phyloP scores from a whole-genome alignment of 2,113 vertebrate species.

The Thymallus thymallus region DNA sequence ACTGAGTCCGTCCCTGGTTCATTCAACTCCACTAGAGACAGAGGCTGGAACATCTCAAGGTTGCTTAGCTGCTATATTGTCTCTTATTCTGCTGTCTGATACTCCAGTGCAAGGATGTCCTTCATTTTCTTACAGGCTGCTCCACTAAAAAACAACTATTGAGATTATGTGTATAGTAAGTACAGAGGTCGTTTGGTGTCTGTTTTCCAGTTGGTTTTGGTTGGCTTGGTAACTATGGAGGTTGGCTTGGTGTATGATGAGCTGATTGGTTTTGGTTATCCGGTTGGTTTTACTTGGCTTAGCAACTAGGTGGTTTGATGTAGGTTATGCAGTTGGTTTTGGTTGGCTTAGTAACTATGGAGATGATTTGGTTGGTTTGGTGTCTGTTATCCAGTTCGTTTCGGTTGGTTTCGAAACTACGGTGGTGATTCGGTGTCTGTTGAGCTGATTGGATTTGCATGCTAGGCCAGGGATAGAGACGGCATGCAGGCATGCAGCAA shows the following conservation, averaged over 20 bases:
- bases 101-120: too few relatives aligned
- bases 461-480: conserved; percentile 14
- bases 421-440: not conserved
- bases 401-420: not conserved
- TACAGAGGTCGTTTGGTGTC: not conserved
- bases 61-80: too few relatives aligned
- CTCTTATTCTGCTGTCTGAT: too few relatives aligned
- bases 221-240: not conserved
- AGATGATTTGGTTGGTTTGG: not conserved
- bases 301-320: too few relatives aligned
- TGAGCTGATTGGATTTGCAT: conserved; percentile 28
- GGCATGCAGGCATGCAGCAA: conserved; percentile 29
- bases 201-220: not conserved
- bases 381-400: not conserved
- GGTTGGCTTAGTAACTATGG: not conserved
- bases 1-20: too few relatives aligned
- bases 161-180: not conserved
- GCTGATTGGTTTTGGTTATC: not conserved
- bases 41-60: not conserved
- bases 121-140: too few relatives aligned
- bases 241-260: not conserved
- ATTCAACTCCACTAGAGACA: not conserved
- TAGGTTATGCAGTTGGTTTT: too few relatives aligned
- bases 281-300: too few relatives aligned
- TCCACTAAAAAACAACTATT: not conserved